Conservation (phyloP, 2,113 vertebrate species). For the Hippocampus mohnikei region DNA sequence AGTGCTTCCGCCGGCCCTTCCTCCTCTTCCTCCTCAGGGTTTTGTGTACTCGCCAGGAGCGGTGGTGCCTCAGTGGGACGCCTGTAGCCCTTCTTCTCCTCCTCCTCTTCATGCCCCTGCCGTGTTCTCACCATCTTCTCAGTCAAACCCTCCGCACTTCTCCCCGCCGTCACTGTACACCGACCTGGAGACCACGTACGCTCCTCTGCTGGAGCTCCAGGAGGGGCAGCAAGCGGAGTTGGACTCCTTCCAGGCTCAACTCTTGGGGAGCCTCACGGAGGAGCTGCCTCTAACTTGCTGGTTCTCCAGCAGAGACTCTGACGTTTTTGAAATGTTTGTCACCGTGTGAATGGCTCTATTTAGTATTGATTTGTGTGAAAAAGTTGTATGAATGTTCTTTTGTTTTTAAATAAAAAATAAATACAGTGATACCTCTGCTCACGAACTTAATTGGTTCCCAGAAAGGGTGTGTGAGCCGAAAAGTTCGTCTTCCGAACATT, state of each 20-base stretch:
- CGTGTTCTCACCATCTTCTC: slow-evolving; percentile 9
- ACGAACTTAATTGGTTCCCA: too few relatives aligned
- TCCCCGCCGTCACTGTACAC: slow-evolving; percentile 9
- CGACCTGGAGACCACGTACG: slow-evolving; percentile 19
- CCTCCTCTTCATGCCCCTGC: slow-evolving; percentile 15
- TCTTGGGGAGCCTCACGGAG: slow-evolving; percentile 10
- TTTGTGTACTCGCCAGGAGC: slow-evolving; percentile 73
- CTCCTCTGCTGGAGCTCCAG: slow-evolving; percentile 19
- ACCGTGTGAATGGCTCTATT: slow-evolving; percentile 16
- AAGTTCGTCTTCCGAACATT: too few relatives aligned
- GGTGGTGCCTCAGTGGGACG: slow-evolving; percentile 70
- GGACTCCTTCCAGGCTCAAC: background rate
- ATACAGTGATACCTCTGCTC: too few relatives aligned
- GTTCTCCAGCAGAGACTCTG: slow-evolving; percentile 24
- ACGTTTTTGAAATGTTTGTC: background rate
- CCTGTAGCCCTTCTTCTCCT: slow-evolving; percentile 50
- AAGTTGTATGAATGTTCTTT: too few relatives aligned
- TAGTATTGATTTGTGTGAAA: slow-evolving; percentile 11
- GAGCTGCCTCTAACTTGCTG: slow-evolving; percentile 20
- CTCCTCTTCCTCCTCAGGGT: slow-evolving; percentile 46
- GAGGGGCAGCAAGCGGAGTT: slow-evolving; percentile 7
- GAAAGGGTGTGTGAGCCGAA: too few relatives aligned
- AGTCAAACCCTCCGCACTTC: slow-evolving; percentile 7
- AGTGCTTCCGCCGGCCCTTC: background rate
- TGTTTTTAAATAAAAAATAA: too few relatives aligned